Evolutionary conservation across 2,797 vertebrate species (phyloP).

Genomic region (Notolepis coatsorum): DNA sequence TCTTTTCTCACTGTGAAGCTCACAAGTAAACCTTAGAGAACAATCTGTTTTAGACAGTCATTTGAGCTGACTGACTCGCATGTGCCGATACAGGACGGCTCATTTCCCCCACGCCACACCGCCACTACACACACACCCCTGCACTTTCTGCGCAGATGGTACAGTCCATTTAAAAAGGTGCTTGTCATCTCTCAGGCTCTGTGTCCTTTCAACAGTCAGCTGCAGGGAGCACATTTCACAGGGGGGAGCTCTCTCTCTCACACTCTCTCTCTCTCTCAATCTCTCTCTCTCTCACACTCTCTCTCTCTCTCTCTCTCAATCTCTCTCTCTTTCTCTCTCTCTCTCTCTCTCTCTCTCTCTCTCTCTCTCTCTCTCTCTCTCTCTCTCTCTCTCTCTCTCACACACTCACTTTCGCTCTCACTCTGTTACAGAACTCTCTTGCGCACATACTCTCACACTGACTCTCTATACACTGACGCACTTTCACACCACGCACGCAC

Average conservation of each 20-base stretch:
- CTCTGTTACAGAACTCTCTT: conserved; percentile 22
- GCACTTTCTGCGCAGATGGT: conserved; percentile 62
- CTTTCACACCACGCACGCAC: conserved; percentile 16
- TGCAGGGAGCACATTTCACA: conserved; percentile 77
- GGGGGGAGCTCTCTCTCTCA: conserved; percentile 53
- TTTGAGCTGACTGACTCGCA: conserved; percentile 43
- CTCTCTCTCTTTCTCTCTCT: background rate
- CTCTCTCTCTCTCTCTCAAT: background rate
- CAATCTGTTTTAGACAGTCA: conserved; percentile 52
- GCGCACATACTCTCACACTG: conserved; percentile 31
- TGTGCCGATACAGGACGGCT: conserved; percentile 47
- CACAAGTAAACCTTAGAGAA: conserved; percentile 22
- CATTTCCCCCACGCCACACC: background rate
- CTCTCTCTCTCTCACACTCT: conserved; percentile 20
- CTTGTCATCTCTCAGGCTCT: conserved; percentile 81
- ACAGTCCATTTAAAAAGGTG: conserved; percentile 83
- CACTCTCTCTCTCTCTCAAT: background rate
- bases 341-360: conserved; percentile 4
- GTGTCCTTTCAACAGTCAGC: conserved; percentile 82
- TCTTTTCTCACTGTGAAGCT: conserved; percentile 24
- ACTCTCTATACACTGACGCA: background rate
- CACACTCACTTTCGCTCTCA: conserved; percentile 1
- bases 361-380: conserved; percentile 2
- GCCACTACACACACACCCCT: background rate
- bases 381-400: background rate